Percentiles rank a stretch among this genome's conserved stretches.
Evolutionary conservation across 1,140 invertebrate genomes (phyloP).

Genomic region (Archegozetes longisetosus): DNA sequence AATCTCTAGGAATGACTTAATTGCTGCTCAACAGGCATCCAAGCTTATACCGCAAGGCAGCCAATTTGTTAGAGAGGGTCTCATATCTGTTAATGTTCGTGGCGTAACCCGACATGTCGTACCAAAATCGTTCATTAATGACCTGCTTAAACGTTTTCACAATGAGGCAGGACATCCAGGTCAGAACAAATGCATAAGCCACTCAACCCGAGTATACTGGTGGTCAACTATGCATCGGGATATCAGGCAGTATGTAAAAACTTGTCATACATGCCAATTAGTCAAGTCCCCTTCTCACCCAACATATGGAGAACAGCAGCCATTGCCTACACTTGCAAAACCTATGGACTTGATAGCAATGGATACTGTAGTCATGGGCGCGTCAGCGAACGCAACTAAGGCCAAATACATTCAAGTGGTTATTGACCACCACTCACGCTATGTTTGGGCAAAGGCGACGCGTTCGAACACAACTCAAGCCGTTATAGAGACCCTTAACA

Average conservation of each 20-base stretch:
- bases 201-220: not conserved
- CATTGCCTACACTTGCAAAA: not conserved
- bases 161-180: not conserved
- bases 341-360: not conserved
- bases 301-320: not conserved
- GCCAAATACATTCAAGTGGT: slow-evolving; percentile 3
- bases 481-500: not conserved
- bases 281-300: not conserved
- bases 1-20: no score
- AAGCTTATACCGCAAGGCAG: no score
- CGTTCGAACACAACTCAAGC: not conserved
- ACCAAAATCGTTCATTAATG: not conserved
- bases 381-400: not conserved
- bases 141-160: not conserved
- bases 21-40: no score
- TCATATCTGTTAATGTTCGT: not conserved
- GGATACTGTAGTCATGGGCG: slow-evolving; percentile 5
- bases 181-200: not conserved
- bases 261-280: slow-evolving; percentile 5
- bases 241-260: not conserved
- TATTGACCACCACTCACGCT: slow-evolving; percentile 1
- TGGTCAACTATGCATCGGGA: not conserved
- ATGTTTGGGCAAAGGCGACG: not conserved
- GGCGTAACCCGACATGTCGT: not conserved
- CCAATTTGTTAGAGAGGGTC: no score